Evolutionary conservation across 2,113 vertebrate genomes (phyloP), one percentile per base, ranked within the genome.

Genomic region (Illadopsis cleaveri): DNA sequence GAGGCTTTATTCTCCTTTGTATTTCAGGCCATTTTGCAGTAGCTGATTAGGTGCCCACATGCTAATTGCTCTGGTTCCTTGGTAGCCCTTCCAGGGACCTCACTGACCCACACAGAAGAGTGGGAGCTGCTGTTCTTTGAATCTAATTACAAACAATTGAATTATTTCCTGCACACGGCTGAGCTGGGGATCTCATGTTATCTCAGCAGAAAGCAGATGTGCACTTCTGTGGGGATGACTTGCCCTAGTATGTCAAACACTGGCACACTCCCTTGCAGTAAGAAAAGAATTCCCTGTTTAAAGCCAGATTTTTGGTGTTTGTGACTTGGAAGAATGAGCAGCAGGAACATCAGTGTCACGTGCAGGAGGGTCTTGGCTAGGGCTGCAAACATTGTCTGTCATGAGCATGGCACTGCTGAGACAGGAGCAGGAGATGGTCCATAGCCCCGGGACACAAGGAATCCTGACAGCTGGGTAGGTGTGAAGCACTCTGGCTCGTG

Each of bases 151-250:
- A 85, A 78, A 31, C 13, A 90, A 76, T 25, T 38, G 9, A 91
- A 86, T 90, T n/a, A 71, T 86, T 82, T 82, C 90, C 75, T 77
- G n/a, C 56, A 66, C 4, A 7, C 28, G 21, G 19, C 14, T 53
- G 33, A 85, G 51, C 6, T 65, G 42, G 19, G 19, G 7, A 82
- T 80, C 38, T 90, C 17, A 4, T 1, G 3, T 50, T 40, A 37
- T 45, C 60, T 71, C 51, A 89, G 47, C 68, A 79, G 79, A 79
- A 94, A 71, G 70, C 66, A 86, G 83, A 62, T 16, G 38, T 82
- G 60, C 51, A 9, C 10, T 66, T 66, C 15, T 44, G 28, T 37
- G 28, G 28, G 20, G 33, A 51, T 68, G 57, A 28, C n/a, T 78
- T 35, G 9, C 65, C 76, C 44, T 0, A 0, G 10, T 24, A 5